A percentile compares a stretch with the other conserved stretches of the same genome.
Evolutionary conservation across 53 echinoderm and acorn worm genomes (phyloP).

Genomic region (Mesocentrotus franciscanus): DNA sequence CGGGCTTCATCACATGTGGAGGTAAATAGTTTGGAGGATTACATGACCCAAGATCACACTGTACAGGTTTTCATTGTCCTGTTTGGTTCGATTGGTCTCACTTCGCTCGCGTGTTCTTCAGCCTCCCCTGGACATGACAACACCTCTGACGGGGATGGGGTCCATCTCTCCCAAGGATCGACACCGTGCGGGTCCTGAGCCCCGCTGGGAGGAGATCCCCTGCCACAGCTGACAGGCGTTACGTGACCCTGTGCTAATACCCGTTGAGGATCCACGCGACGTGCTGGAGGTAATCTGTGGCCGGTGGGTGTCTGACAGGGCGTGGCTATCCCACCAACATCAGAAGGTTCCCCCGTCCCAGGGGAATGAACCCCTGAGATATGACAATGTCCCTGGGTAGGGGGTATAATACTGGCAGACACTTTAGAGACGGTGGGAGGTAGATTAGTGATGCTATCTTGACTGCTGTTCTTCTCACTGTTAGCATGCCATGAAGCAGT

Average conservation of each 20-base stretch:
- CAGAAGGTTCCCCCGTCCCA: slow-evolving; percentile 26
- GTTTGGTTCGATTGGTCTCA: slow-evolving; percentile 19
- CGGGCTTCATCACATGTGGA: slow-evolving; percentile 30
- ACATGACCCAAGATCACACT: slow-evolving; percentile 27
- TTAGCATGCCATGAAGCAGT: slow-evolving; percentile 17
- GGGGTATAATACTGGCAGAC: slow-evolving; percentile 67
- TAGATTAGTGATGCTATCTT: slow-evolving; percentile 44
- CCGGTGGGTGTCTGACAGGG: slow-evolving; percentile 47
- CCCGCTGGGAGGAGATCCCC: not conserved
- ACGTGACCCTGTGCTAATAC: slow-evolving; percentile 60
- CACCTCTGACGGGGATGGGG: not conserved
- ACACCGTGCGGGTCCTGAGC: slow-evolving; percentile 33
- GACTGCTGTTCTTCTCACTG: slow-evolving; percentile 20
- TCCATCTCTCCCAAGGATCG: slow-evolving; percentile 69
- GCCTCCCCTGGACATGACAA: slow-evolving; percentile 44
- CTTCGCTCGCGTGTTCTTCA: not conserved
- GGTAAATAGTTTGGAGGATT: not conserved
- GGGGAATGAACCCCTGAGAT: slow-evolving; percentile 55
- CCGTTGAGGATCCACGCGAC: slow-evolving; percentile 59
- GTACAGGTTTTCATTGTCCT: slow-evolving; percentile 59
- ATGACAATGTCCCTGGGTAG: not conserved
- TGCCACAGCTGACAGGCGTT: slow-evolving; percentile 34
- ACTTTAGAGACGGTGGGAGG: slow-evolving; percentile 56
- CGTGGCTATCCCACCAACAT: not conserved
- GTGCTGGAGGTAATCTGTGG: slow-evolving; percentile 71